Percentiles rank a stretch among this genome's conserved stretches.
These are phyloP conservation scores for Brachyistius frenatus DNA, from an alignment of 2,113 vertebrate genomes.

Conservation along the genomic window DNA sequence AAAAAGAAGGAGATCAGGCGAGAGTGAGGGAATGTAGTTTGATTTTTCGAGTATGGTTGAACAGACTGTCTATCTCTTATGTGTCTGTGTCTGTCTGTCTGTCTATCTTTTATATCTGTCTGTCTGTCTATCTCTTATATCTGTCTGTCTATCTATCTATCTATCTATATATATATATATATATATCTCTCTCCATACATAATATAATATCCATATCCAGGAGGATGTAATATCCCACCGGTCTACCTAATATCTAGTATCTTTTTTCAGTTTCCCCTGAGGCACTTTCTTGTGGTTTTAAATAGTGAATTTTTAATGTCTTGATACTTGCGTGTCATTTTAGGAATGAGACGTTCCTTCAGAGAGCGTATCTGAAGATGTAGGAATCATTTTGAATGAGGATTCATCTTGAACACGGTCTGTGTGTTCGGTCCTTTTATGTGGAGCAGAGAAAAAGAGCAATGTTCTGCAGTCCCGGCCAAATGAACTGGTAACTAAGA, in stretches of 20 bases:
- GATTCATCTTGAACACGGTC: conserved; percentile 5
- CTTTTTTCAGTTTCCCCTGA: neutral
- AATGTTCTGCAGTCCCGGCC: conserved; percentile 13
- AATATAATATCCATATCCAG: too few species aligned
- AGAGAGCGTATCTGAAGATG: neutral
- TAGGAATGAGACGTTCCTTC: neutral
- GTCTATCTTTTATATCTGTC: too few species aligned
- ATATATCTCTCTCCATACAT: too few species aligned
- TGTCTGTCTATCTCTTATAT: too few species aligned
- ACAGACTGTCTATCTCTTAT: neutral
- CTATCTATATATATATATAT: too few species aligned
- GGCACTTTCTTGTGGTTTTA: neutral
- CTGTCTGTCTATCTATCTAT: too few species aligned
- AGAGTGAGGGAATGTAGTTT: neutral
- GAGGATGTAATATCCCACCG: too few species aligned
- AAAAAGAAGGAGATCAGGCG: neutral
- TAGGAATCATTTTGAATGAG: conserved; percentile 6
- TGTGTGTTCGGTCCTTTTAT: conserved; percentile 24
- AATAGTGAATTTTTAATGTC: neutral
- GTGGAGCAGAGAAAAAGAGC: conserved; percentile 45
- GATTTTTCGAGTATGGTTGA: conserved; percentile 5
- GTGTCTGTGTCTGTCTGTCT: too few species aligned
- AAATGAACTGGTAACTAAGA: conserved; percentile 60
- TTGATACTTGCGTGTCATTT: conserved; percentile 8
- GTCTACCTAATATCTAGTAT: too few species aligned